phyloP scores from a whole-genome alignment of 1,140 invertebrate species.

The Gyrodactylus salaris region DNA sequence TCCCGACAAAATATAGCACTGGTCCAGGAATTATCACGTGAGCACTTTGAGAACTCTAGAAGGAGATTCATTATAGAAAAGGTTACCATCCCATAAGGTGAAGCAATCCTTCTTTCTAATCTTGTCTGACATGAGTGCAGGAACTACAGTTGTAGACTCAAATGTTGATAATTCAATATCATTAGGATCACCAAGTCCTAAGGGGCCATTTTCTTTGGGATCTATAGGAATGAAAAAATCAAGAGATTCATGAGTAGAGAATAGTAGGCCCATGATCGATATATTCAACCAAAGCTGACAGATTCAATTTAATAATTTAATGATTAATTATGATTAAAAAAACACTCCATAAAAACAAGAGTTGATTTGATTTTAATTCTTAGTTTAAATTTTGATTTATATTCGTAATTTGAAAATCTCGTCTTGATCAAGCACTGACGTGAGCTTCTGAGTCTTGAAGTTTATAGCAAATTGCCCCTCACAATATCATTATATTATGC shows the following conservation, averaged over 20 bases:
- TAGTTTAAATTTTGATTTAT: too few species aligned
- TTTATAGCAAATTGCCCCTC: too few species aligned
- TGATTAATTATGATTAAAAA: too few species aligned
- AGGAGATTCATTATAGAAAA: background rate
- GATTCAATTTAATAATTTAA: too few species aligned
- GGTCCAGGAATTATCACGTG: background rate
- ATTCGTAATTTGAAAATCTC: too few species aligned
- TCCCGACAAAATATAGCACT: background rate
- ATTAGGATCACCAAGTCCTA: background rate
- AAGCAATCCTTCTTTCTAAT: background rate
- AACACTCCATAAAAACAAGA: too few species aligned
- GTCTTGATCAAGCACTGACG: too few species aligned
- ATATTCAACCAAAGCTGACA: too few species aligned
- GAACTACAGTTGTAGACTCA: background rate
- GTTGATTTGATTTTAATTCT: too few species aligned
- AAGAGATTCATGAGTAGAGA: background rate
- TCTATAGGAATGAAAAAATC: background rate
- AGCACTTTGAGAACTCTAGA: background rate
- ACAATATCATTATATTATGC: too few species aligned
- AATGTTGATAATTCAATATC: background rate
- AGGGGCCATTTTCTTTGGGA: background rate
- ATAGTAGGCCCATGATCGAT: background rate
- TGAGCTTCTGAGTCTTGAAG: too few species aligned
- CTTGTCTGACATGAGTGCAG: background rate
- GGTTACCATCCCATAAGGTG: background rate